Evolutionary conservation across 2,797 vertebrate species (phyloP).

Genomic region (Brachymystax lenok): DNA sequence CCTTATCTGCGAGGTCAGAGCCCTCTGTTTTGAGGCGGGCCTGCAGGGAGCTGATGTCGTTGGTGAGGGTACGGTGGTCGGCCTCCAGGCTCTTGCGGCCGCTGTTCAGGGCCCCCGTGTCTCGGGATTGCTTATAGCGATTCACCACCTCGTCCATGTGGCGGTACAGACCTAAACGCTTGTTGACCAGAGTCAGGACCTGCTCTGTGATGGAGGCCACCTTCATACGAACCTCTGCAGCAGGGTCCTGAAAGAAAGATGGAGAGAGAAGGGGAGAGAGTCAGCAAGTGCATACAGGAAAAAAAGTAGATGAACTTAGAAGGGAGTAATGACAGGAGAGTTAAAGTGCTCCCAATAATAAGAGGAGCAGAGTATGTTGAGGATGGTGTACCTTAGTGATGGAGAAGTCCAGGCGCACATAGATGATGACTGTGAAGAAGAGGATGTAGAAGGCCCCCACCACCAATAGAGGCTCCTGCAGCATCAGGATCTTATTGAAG

Average conservation of each 20-base stretch:
- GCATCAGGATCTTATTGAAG: constrained; percentile 98
- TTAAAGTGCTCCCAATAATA: background rate
- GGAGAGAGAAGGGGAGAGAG: background rate
- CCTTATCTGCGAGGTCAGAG: constrained; percentile 94
- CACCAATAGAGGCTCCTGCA: constrained; percentile 95
- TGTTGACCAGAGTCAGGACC: constrained; percentile 95
- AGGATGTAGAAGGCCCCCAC: constrained; percentile 96
- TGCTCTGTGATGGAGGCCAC: constrained; percentile 98
- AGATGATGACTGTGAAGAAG: constrained; percentile 97
- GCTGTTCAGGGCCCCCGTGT: constrained; percentile 88
- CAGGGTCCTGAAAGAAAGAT: constrained; percentile 83
- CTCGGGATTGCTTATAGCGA: constrained; percentile 94
- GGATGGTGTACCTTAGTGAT: constrained; percentile 90
- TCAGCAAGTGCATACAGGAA: background rate
- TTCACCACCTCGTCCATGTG: constrained; percentile 96
- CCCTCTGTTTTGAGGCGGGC: constrained; percentile 93
- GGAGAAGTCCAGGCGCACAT: constrained; percentile 95
- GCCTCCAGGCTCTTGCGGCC: constrained; percentile 91
- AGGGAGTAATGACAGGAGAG: background rate
- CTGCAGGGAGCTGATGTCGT: constrained; percentile 89
- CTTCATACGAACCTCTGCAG: constrained; percentile 97
- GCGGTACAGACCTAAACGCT: constrained; percentile 92
- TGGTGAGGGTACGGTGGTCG: constrained; percentile 89
- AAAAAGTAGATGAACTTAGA: background rate
- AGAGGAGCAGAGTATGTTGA: background rate